Evolutionary conservation across 2,113 vertebrate species (phyloP).

Genomic region (Pseudorhombus dupliciocellatus): DNA sequence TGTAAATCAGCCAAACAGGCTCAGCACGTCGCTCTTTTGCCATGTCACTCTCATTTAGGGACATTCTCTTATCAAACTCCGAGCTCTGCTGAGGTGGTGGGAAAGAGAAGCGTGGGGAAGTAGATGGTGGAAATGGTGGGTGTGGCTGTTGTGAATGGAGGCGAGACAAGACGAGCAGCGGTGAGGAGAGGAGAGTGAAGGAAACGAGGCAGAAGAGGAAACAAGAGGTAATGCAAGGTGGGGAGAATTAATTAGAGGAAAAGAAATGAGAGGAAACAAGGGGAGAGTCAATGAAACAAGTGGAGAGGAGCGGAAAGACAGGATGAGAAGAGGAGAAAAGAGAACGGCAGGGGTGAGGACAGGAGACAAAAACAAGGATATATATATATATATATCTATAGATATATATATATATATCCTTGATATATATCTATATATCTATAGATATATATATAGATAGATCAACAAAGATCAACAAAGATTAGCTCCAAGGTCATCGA

Average conservation of each 20-base stretch:
- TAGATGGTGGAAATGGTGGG: slow-evolving; percentile 6
- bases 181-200: background rate
- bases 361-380: background rate
- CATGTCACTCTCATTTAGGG: slow-evolving; percentile 26
- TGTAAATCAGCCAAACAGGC: slow-evolving; percentile 45
- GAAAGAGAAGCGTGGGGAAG: background rate
- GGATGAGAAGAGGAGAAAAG: background rate
- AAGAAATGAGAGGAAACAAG: background rate
- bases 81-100: background rate
- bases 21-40: slow-evolving; percentile 7
- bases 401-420: too few species aligned
- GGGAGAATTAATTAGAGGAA: background rate
- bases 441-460: too few species aligned
- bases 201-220: background rate
- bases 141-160: background rate
- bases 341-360: background rate
- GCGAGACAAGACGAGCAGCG: background rate
- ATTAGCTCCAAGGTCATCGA: slow-evolving; percentile 38
- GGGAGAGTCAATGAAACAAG: too few species aligned
- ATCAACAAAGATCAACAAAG: slow-evolving; percentile 16
- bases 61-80: slow-evolving; percentile 27
- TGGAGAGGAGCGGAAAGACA: background rate
- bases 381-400: too few species aligned
- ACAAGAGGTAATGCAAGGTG: background rate
- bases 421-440: too few species aligned